Conservation (phyloP, 2,113 vertebrate species). For the Embiotoca jacksoni region DNA sequence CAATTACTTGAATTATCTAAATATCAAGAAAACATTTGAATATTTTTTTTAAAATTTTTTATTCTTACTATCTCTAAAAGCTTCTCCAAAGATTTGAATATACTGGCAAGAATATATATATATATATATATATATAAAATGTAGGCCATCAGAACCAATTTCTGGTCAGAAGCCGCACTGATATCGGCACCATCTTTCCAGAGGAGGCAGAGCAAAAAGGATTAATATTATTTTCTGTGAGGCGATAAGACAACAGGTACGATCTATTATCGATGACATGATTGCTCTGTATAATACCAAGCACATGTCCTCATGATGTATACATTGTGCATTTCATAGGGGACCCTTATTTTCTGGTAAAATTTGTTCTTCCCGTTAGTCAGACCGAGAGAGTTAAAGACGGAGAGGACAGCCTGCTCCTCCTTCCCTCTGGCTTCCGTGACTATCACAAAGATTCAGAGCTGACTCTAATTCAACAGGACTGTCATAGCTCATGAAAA, state of each 20-base stretch:
- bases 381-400: slow-evolving; percentile 48
- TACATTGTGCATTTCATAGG: slow-evolving; percentile 18
- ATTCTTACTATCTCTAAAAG: neutral
- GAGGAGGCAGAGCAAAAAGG: neutral
- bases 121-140: no score
- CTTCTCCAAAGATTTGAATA: neutral
- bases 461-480: slow-evolving; percentile 93
- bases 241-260: neutral
- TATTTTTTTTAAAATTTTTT: no score
- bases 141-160: neutral
- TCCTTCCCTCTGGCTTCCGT: slow-evolving; percentile 80
- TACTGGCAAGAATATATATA: neutral
- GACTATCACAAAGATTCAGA: slow-evolving; percentile 88
- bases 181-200: neutral
- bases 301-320: slow-evolving; percentile 3
- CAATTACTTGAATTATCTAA: no score
- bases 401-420: slow-evolving; percentile 64
- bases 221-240: neutral
- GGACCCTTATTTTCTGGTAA: slow-evolving; percentile 1
- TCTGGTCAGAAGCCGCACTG: neutral
- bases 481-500: slow-evolving; percentile 96
- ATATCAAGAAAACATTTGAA: no score
- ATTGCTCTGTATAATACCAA: neutral
- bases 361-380: slow-evolving; percentile 35
- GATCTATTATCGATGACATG: slow-evolving; percentile 22